Base-by-base conservation (phyloP, 2,888 invertebrate genomes). In the Horisme vitalbata region DNA sequence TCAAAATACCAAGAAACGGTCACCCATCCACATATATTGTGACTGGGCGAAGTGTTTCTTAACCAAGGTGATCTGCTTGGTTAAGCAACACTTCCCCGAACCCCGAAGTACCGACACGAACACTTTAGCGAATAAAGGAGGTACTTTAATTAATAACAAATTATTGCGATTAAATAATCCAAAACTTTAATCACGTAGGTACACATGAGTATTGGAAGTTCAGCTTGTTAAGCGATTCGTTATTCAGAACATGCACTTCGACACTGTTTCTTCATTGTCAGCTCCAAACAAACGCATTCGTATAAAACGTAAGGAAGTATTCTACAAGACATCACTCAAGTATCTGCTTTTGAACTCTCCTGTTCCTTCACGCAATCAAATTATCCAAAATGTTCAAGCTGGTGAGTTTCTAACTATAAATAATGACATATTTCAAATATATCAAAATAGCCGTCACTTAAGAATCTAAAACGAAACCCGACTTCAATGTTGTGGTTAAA, bases 351-450 rank as follows among this genome's bases (percentile, higher is more conserved):
- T 39, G 54, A 36, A 32, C 45, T n/a, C 44, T 37, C 28, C 30
- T 45, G 45, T 45, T 51, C 36, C 38, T 43, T 32, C 24, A 48
- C 1, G 6, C 26, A 48, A 50, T 55, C 49, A 52, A 41, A 11
- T 13, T 26, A 39, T 48, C 24, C 73, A 79, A 63, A 59, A 84
- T 84, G 87, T 83, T 78, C 71, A 90, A 89, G 65, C 74, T 86
- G 71, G 90, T 90, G 49, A 88, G 88, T 79, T 38, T 41, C 4
- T 14, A 18, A 6, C 10, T 12, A 21, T 13, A n/a, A n/a, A n/a
- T n/a, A n/a, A n/a, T n/a, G n/a, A n/a, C n/a, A n/a, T n/a, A n/a
- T n/a, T n/a, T n/a, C n/a, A n/a, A n/a, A n/a, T n/a, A n/a, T n/a
- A n/a, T n/a, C n/a, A n/a, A n/a, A n/a, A n/a, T n/a, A n/a, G n/a